Evolutionary conservation across 1,140 invertebrate species (phyloP).

Genomic region (Drosophila ercepeae): DNA sequence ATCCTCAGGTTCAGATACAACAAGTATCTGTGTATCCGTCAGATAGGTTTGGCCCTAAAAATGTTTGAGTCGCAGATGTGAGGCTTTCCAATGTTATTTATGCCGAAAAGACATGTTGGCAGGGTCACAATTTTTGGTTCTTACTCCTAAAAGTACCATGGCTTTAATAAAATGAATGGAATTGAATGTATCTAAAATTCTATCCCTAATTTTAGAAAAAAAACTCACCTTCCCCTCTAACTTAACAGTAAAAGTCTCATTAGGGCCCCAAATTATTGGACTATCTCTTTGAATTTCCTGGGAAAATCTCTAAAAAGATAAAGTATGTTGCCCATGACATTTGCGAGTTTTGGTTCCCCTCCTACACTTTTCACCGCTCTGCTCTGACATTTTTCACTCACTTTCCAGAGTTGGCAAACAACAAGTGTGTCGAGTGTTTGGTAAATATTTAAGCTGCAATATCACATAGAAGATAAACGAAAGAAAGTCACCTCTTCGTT

Average conservation of each 20-base stretch:
- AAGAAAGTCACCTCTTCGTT: conserved; percentile 5
- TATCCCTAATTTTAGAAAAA: not conserved
- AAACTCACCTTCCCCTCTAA: not conserved
- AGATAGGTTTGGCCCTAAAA: not conserved
- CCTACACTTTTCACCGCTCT: not conserved
- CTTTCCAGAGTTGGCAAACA: conserved; percentile 36
- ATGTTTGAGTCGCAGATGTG: conserved; percentile 1
- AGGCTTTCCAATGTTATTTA: conserved; percentile 1
- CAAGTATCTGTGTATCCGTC: conserved; percentile 5
- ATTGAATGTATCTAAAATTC: no score
- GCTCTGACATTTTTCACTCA: not conserved
- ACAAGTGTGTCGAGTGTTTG: conserved; percentile 65
- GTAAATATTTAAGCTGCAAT: conserved; percentile 63
- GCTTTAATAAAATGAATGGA: not conserved
- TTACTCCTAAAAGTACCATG: not conserved
- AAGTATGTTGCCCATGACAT: not conserved
- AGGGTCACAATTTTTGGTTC: not conserved
- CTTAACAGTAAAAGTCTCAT: no score
- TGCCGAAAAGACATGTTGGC: not conserved
- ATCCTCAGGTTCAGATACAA: not conserved
- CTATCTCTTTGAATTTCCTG: no score
- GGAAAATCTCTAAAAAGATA: not conserved
- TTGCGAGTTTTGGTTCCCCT: not conserved
- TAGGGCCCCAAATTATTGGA: no score
- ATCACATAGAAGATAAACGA: conserved; percentile 34